Conservation (phyloP, 2,113 vertebrate species). For the Heterocephalus glaber region DNA sequence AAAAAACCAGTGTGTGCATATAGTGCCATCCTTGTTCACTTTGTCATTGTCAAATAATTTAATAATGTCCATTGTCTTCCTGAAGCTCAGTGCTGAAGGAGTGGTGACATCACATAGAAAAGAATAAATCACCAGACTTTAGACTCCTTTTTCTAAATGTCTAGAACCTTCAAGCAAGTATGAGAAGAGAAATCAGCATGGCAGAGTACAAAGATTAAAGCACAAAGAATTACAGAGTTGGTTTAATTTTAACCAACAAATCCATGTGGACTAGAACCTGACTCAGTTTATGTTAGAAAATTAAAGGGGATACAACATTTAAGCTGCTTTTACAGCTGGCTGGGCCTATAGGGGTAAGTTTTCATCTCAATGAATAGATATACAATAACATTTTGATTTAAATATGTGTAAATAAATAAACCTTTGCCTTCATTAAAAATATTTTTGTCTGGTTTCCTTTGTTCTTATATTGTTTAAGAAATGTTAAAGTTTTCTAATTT, state of each 20-base stretch:
- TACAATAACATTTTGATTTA: background rate
- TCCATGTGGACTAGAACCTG: background rate
- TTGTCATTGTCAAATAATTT: conserved; percentile 64
- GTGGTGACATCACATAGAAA: background rate
- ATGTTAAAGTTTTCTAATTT: conserved; percentile 32
- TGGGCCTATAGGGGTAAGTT: background rate
- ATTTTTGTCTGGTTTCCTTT: conserved; percentile 23
- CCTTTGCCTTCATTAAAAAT: conserved; percentile 50
- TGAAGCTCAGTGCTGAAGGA: conserved; percentile 31
- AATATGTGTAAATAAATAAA: background rate
- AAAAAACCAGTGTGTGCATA: too few species aligned
- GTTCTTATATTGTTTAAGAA: conserved; percentile 55
- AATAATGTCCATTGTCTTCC: conserved; percentile 55
- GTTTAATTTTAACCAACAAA: conserved; percentile 5
- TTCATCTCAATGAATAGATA: background rate
- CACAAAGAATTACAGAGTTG: background rate
- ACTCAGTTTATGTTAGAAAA: conserved; percentile 26
- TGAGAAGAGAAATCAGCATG: background rate
- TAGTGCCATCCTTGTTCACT: conserved; percentile 54
- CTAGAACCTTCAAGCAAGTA: background rate
- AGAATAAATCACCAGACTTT: conserved; percentile 12
- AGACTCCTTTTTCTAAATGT: background rate
- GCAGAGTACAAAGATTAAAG: background rate
- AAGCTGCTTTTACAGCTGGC: background rate
- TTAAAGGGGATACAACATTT: background rate